Evolutionary conservation across 2,888 invertebrate species (phyloP), one percentile per base, ranked within the genome.

Genomic region (Drosophila pseudotalamancana): DNA sequence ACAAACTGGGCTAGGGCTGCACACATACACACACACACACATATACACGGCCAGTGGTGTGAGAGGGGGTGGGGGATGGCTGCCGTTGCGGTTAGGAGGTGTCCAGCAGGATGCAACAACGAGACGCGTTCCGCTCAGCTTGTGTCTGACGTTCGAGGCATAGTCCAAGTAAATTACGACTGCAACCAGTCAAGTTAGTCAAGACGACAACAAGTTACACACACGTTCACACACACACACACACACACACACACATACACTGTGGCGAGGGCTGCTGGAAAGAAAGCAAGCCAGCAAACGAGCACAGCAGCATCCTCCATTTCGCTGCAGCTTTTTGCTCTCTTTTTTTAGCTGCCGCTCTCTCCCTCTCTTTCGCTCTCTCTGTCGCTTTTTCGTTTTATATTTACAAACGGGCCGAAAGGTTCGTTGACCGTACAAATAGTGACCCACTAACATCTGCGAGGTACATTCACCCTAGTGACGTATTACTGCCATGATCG

Each of bases 371-470:
- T 9, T 23, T 11, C 8, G 12, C 61, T 49, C 51, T 25, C 19
- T 74, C 69, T 64, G 57, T 42, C 63, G 68, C 67, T 68, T 71
- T 75, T 70, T 55, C 77, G 73, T 76, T 77, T 73, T 79, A 72
- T 88, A 83, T 87, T 86, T 88, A 89, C 89, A 90, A 89, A 85
- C 88, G 88, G 89, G 77, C 88, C 72, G 68, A 90, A 89, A 88
- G 90, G 91, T 90, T 91, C 90, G 90, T 89, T 89, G 91, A 91
- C 91, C 91, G 91, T 87, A 90, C 91, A 90, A 91, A 90, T 90
- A 90, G 91, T 91, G 91, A 91, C 91, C 91, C 91, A 91, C 91
- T 91, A 91, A 91, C 91, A 91, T 91, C 91, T 90, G 91, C 90
- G 89, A 91, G 91, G 91, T 91, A 89, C 91, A 89, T 90, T 91